Evolutionary conservation across 53 echinoderm and acorn worm species (phyloP).

Genomic region (Paracentrotus lividus): DNA sequence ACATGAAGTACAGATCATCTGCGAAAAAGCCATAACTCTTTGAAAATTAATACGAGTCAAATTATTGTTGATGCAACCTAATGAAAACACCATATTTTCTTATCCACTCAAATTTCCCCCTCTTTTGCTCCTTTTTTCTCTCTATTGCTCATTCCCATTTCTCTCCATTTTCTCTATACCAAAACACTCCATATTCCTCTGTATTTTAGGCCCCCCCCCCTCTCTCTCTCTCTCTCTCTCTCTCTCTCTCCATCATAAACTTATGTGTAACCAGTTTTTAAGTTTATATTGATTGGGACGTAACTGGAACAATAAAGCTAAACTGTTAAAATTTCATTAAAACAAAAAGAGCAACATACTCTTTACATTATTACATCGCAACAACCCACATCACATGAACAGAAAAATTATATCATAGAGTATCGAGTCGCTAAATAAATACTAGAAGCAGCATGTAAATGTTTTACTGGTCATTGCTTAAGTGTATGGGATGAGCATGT

Average conservation of each 20-base stretch:
- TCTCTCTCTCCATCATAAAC: conserved; percentile 17
- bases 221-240: conserved; percentile 9
- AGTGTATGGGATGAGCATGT: background rate
- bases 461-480: conserved; percentile 27
- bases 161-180: background rate
- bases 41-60: no score
- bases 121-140: background rate
- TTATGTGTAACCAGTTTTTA: no score
- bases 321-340: no score
- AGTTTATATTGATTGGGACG: no score
- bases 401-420: background rate
- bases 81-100: no score
- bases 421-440: background rate
- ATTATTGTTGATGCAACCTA: no score
- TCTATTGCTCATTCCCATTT: background rate
- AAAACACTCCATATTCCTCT: background rate
- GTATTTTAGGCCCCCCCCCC: background rate
- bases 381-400: no score
- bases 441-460: background rate
- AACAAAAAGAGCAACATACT: no score
- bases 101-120: no score
- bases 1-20: no score
- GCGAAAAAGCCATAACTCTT: no score
- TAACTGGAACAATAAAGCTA: no score
- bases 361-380: background rate